These are phyloP conservation scores for Synanthedon tipuliformis DNA, from an alignment of 2,888 invertebrate genomes.

Conservation along the genomic window DNA sequence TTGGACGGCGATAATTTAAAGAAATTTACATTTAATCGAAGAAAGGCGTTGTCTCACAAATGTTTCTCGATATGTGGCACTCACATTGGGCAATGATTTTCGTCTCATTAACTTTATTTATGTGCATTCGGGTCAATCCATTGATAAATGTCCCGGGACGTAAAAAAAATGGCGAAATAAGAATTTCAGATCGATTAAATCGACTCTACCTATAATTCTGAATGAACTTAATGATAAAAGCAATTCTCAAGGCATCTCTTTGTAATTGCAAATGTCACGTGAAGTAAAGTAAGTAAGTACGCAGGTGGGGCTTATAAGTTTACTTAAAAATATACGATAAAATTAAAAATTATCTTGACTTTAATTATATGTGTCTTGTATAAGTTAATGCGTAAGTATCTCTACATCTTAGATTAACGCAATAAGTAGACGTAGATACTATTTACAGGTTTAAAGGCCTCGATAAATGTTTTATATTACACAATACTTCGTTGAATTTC, in stretches of 20 bases:
- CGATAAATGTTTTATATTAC: background rate
- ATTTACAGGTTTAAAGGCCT: too few relatives aligned
- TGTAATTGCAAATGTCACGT: slow-evolving; percentile 11
- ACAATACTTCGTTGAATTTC: too few relatives aligned
- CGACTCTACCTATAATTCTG: slow-evolving; percentile 31
- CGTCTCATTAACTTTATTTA: slow-evolving; percentile 58
- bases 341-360: too few relatives aligned
- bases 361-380: too few relatives aligned
- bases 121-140: slow-evolving; percentile 43
- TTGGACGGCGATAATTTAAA: background rate
- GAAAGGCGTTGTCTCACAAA: slow-evolving; percentile 17
- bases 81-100: slow-evolving; percentile 37
- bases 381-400: too few relatives aligned
- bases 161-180: slow-evolving; percentile 38
- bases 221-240: slow-evolving; percentile 16
- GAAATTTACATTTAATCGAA: slow-evolving; percentile 25
- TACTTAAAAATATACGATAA: too few relatives aligned
- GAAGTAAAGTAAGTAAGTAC: slow-evolving; percentile 10
- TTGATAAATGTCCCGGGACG: slow-evolving; percentile 42
- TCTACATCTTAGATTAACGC: too few relatives aligned
- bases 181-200: slow-evolving; percentile 51
- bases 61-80: slow-evolving; percentile 8
- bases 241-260: slow-evolving; percentile 9
- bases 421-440: too few relatives aligned
- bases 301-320: too few relatives aligned